Base-by-base conservation (phyloP, 2,888 invertebrate species). In the Leucoptera coffeella region DNA sequence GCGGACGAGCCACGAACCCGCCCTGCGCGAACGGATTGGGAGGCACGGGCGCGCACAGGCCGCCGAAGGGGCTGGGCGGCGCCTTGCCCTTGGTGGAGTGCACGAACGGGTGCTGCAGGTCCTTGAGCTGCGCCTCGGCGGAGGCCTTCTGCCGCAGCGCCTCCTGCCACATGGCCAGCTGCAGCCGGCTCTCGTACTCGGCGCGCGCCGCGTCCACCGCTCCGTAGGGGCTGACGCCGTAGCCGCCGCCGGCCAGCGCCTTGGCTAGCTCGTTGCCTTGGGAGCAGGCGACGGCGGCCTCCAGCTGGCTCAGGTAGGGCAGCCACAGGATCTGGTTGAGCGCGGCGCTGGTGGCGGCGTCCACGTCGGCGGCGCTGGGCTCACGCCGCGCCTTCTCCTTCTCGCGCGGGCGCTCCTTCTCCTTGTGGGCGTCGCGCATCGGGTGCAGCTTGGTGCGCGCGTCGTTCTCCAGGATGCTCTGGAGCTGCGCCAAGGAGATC, bases 271-370 rank as follows among this genome's bases (percentile, higher is more conserved):
- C 79, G 34, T 73, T 55, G 37, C 65, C 74, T 38, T 74, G 67
- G 30, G 73, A 60, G 46, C 62, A 77, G 26, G 62, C 75, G 51
- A 65, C 73, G 49, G 75, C 71, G 6, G 73, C 69, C 42, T 80
- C 79, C 28, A 80, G 47, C 41, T 79, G 79, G 38, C 71, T 75
- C 22, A 80, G 43, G 42, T 84, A 85, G 1, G 84, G 84, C 26
- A 84, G 49, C 84, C 83, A 85, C 35, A 83, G 48, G 80, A 85
- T 82, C 43, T 83, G 83, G 41, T 78, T 81, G 25, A 84, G 62
- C 3, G 82, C 77, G 1, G 81, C 80, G 24, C 79, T 71, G 2
- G 80, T 81, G 1, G 83, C 82, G 1, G 80, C 77, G 41, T 83
- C 81, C 22, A 82, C 77, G 30, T 82, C 82, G 26, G 74, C 74